Base-by-base conservation (phyloP, 2,797 vertebrate species). In the Anomalospiza imberbis region DNA sequence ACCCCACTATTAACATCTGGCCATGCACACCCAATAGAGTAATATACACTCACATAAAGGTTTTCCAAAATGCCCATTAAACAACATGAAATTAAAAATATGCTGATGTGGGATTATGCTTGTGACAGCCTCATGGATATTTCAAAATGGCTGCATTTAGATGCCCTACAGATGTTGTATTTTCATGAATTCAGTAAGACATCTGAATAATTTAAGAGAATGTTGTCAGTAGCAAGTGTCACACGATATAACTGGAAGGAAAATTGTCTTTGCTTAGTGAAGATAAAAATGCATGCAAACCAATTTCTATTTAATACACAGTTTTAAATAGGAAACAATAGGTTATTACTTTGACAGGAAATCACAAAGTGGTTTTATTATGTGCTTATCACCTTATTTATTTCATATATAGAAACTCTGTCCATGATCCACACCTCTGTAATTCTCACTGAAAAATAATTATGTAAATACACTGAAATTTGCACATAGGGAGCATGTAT, bases 131-230 rank as follows among this genome's bases (percentile, higher is more conserved):
- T 74, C 17, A 45, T 19, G 58, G 54, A 18, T 79, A 45, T 55
- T 91, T 82, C 45, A 74, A 26, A 84, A 84, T 91, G 57, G 38
- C 66, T 95, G 47, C 58, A 76, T 65, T 93, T 89, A 86, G 65
- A 74, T 77, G 83, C 73, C 47, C 54, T 88, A 63, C 62, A 91
- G 91, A 91, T 91, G 65, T 61, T 9, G 5, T 92, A 38, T 87
- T 76, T 95, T 96, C 58, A 57, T 76, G 90, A 95, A 76, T 76
- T 73, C 67, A 80, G 47, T 45, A 72, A 96, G 85, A 76, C 34
- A 90, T 51, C 47, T 97, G 82, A 97, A 98, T 97, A 96, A 97
- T 97, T 98, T 91, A 97, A 93, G 70, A 94, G 78, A 88, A n/a
- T 92, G 72, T 85, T 96, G 74, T 96, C 83, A 57, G 89, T 61